phyloP scores from a whole-genome alignment of 2,797 vertebrate genomes.

The Sebastes melanostomus region DNA sequence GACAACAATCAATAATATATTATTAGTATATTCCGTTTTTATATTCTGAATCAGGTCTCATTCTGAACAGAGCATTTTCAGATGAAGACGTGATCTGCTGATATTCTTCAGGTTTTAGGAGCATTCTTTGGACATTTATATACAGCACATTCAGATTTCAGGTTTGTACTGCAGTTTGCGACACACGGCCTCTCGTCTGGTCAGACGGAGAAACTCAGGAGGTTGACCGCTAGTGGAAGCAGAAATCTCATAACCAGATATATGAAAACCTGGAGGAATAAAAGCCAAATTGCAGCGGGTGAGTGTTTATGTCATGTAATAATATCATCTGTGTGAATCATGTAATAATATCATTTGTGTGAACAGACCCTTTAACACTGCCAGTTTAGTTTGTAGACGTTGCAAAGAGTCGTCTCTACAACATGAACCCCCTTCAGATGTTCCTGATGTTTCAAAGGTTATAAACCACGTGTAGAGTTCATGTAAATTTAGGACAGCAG shows the following conservation, averaged over 20 bases:
- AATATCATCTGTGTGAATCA: neutral
- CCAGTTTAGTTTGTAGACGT: no score
- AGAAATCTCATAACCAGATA: neutral
- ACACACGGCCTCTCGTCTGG: no score
- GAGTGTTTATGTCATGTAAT: neutral
- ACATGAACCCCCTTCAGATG: neutral
- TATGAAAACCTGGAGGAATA: neutral
- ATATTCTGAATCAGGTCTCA: no score
- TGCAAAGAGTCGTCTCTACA: neutral
- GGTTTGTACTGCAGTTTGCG: no score
- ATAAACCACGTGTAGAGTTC: neutral
- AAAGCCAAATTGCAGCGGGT: neutral
- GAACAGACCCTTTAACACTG: neutral
- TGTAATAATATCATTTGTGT: neutral
- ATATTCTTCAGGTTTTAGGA: no score
- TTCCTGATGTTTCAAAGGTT: neutral
- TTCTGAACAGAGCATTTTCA: no score
- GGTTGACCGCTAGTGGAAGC: neutral
- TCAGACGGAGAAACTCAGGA: no score
- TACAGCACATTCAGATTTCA: no score
- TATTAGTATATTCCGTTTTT: no score
- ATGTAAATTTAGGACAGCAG: neutral
- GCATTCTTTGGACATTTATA: no score
- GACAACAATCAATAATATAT: no score
- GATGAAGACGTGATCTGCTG: no score